Evolutionary conservation across 2,113 vertebrate genomes (phyloP), one percentile per base, ranked within the genome.

Genomic region (Tetraodon nigroviridis): DNA sequence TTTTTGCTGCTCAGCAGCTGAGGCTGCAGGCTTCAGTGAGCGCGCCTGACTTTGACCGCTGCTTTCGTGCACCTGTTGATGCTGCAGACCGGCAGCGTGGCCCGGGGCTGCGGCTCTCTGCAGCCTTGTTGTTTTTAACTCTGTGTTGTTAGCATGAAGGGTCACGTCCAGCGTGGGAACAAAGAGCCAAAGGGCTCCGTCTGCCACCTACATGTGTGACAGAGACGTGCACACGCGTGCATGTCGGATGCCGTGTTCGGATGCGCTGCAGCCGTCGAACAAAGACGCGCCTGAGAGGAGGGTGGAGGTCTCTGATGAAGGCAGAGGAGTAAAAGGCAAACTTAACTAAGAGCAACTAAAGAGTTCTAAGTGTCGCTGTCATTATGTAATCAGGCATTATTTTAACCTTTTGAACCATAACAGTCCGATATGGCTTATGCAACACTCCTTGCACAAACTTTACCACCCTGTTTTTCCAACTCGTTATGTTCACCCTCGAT

Each of bases 21-120:
- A 44, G 41, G 17, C 46, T n/a, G n/a, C 46, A n/a, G 17, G n/a
- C 46, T 19, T 48, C n/a, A 19, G 46, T 10, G 46, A 48, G 4
- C 44, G 27, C 46, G 8, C 49, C 1, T 44, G 32, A 17, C 40
- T 17, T n/a, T 49, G 44, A 3, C 24, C 17, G 5, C 1, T 17
- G 51, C 20, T n/a, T 13, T 54, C n/a, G 3, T 80, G 76, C 83
- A 88, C 83, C 82, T 86, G 82, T 65, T 79, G 76, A 65, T 73
- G 19, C 62, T 12, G 42, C 18, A 58, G 40, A 19, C 40, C 44
- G 12, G 44, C 44, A 12, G n/a, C 42, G 51, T 65, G 32, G 72
- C 45, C 55, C 5, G 46, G 41, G 64, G 58, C 71, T 32, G 49
- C 5, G 44, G 22, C 32, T 13, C 27, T 13, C 52, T 37, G 44